Percentiles rank a stretch among this genome's conserved stretches.
phyloP scores from a whole-genome alignment of 1,140 invertebrate genomes.

The Brachionus asplanchnoidis region DNA sequence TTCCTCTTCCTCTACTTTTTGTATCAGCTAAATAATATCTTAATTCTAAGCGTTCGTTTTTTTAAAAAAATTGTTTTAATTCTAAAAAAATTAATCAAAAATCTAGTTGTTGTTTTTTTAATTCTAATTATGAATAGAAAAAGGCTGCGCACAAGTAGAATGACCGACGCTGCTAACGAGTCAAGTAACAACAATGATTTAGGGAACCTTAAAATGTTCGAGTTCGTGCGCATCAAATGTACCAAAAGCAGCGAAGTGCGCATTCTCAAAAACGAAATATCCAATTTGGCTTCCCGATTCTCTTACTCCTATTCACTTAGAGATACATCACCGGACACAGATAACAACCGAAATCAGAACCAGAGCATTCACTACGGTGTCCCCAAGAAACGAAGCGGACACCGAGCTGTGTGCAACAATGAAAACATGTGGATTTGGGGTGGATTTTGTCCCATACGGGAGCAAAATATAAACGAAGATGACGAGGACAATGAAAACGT shows the following conservation, averaged over 20 bases:
- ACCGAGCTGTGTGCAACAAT: slow-evolving; percentile 18
- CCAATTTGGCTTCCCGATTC: background rate
- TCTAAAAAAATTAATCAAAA: background rate
- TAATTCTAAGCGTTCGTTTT: background rate
- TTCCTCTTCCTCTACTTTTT: background rate
- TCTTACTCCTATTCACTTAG: background rate
- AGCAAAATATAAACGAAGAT: background rate
- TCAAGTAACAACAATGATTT: background rate
- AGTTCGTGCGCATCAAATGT: slow-evolving; percentile 5
- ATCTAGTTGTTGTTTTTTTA: slow-evolving; percentile 10
- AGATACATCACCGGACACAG: background rate
- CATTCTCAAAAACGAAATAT: background rate
- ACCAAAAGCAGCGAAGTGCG: slow-evolving; percentile 1
- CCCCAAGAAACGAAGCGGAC: slow-evolving; percentile 18
- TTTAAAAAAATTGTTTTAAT: background rate
- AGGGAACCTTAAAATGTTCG: slow-evolving; percentile 9
- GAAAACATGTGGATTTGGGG: slow-evolving; percentile 41
- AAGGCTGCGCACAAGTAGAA: background rate
- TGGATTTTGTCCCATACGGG: slow-evolving; percentile 30
- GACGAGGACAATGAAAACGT: background rate
- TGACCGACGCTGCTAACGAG: background rate
- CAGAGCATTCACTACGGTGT: background rate
- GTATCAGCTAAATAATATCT: background rate
- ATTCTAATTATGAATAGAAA: slow-evolving; percentile 33
- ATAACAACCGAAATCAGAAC: background rate